Conservation (phyloP, 2,113 vertebrate species). For the Tupaia tana region DNA sequence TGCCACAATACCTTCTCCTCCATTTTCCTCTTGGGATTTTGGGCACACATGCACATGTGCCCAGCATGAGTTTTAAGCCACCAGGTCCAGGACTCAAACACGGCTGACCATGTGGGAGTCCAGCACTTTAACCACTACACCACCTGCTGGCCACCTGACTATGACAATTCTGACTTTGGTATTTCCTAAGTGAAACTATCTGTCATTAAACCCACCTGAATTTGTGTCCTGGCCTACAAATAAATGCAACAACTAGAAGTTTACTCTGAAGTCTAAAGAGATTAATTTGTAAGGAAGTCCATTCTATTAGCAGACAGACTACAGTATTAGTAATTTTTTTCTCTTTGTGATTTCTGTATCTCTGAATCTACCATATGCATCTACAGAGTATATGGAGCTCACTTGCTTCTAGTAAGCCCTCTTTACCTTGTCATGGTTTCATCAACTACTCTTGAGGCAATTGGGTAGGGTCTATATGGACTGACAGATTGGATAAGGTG, state of each 20-base stretch:
- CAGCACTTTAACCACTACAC: too few species aligned
- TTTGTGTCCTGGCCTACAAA: neutral
- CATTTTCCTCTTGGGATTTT: too few species aligned
- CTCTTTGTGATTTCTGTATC: neutral
- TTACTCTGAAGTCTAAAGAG: neutral
- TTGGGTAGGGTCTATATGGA: neutral
- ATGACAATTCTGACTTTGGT: neutral
- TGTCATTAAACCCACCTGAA: neutral
- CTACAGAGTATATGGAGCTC: neutral
- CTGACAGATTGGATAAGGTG: neutral
- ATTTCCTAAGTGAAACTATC: neutral
- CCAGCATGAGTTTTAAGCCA: too few species aligned
- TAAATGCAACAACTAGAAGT: neutral
- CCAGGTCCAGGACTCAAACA: too few species aligned
- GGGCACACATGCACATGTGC: too few species aligned
- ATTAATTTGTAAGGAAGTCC: neutral
- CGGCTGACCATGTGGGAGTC: too few species aligned
- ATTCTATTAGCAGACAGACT: conserved; percentile 3
- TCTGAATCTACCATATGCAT: neutral
- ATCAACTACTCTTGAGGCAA: neutral
- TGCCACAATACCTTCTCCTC: too few species aligned
- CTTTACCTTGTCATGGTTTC: neutral
- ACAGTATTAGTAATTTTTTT: neutral
- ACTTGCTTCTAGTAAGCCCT: neutral
- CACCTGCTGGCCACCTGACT: too few species aligned